These are phyloP conservation scores for Sarcophaga rosellei DNA, from an alignment of 2,888 invertebrate genomes.

Conservation along the genomic window DNA sequence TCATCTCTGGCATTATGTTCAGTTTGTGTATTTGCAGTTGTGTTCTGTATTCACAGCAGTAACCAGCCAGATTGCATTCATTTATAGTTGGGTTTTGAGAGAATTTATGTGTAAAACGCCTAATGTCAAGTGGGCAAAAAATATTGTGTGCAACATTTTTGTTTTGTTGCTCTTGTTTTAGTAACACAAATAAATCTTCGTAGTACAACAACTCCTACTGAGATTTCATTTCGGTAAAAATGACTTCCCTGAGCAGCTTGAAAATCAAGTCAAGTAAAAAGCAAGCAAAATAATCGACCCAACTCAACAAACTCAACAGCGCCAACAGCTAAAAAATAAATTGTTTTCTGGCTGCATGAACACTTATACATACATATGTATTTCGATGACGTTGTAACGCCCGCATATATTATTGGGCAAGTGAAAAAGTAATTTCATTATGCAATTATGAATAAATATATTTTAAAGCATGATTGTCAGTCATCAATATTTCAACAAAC, in stretches of 20 bases:
- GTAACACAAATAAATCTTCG: constrained; percentile 24
- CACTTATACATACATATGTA: no score
- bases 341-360: constrained; percentile 18
- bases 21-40: background rate
- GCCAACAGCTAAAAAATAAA: constrained; percentile 7
- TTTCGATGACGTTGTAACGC: background rate
- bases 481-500: no score
- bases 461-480: no score
- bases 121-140: constrained; percentile 31
- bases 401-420: constrained; percentile 5
- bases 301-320: constrained; percentile 10
- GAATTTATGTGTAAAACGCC: constrained; percentile 41
- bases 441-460: no score
- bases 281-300: background rate
- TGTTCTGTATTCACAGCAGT: constrained; percentile 11
- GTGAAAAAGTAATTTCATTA: background rate
- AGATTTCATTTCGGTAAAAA: background rate
- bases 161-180: background rate
- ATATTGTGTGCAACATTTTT: constrained; percentile 35
- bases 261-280: background rate
- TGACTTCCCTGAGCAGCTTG: constrained; percentile 28
- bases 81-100: background rate
- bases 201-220: background rate
- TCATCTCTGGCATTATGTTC: background rate
- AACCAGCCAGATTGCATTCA: constrained; percentile 12